phyloP scores from a whole-genome alignment of 2,888 invertebrate genomes.

The Oegoconia quadripuncta region DNA sequence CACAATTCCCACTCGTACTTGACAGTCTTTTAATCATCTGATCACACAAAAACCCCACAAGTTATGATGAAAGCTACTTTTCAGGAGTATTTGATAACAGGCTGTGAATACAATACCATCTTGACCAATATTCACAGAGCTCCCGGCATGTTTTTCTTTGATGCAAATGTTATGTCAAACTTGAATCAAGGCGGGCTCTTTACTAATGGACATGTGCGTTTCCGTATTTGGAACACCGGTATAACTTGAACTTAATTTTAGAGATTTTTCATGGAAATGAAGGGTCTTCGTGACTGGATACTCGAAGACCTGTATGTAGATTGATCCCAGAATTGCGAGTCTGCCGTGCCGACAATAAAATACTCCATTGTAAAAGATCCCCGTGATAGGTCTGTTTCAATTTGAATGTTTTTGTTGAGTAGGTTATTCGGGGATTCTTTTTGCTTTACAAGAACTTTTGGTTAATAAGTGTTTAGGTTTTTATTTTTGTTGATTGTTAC shows the following conservation, averaged over 20 bases:
- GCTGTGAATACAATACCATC: slow-evolving; percentile 10
- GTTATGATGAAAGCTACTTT: slow-evolving; percentile 8
- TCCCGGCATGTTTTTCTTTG: not conserved
- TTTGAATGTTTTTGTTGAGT: too few species aligned
- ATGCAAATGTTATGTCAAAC: not conserved
- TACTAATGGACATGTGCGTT: not conserved
- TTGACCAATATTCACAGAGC: not conserved
- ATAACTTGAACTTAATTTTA: not conserved
- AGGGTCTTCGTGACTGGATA: not conserved
- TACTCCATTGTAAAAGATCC: not conserved
- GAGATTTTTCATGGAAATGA: not conserved
- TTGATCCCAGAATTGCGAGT: slow-evolving; percentile 14
- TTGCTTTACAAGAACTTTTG: too few species aligned
- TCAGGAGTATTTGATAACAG: slow-evolving; percentile 3
- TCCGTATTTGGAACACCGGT: not conserved
- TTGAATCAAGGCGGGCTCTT: not conserved
- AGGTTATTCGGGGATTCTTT: too few species aligned
- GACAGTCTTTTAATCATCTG: not conserved
- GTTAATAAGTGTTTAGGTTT: too few species aligned
- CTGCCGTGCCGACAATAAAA: slow-evolving; percentile 12
- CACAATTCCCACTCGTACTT: not conserved
- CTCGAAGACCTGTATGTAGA: slow-evolving; percentile 8
- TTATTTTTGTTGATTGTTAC: too few species aligned
- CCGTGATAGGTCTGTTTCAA: slow-evolving; percentile 11
- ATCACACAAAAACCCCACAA: slow-evolving; percentile 5